Evolutionary conservation across 2,797 vertebrate species (phyloP).

Genomic region (Trichosurus vulpecula): DNA sequence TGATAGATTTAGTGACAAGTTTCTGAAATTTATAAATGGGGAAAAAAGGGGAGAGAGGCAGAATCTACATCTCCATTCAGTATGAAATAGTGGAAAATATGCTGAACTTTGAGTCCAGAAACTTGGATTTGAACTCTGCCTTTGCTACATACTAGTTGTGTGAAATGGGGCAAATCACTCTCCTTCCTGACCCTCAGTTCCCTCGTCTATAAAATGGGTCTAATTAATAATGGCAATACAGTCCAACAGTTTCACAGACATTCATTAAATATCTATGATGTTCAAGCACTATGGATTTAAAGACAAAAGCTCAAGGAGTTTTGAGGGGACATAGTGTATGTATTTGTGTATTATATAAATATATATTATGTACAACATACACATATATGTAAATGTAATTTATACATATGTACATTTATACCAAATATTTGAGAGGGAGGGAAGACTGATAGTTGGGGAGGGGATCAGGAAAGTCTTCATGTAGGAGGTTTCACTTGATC

Average conservation of each 20-base stretch:
- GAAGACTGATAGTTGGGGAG: not conserved
- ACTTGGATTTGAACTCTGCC: not conserved
- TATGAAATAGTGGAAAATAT: not conserved
- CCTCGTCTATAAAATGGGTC: not conserved
- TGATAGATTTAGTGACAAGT: not conserved
- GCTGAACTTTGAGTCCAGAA: not conserved
- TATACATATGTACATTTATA: not conserved
- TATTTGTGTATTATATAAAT: not conserved
- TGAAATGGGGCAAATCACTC: not conserved
- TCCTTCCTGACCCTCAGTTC: not conserved
- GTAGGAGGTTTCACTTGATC: not conserved
- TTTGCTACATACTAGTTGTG: not conserved
- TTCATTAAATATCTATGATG: not conserved
- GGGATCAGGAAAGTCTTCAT: not conserved
- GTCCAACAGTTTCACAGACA: not conserved
- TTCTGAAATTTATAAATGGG: not conserved
- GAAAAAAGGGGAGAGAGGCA: not conserved
- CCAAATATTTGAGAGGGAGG: not conserved
- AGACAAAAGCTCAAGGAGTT: not conserved
- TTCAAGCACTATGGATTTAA: not conserved
- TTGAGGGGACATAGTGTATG: not conserved
- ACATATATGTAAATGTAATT: not conserved
- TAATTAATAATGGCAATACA: not conserved
- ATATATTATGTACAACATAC: not conserved
- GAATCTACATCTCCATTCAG: not conserved